Evolutionary conservation across 2,797 vertebrate species (phyloP).

Genomic region (Anomalospiza imberbis): DNA sequence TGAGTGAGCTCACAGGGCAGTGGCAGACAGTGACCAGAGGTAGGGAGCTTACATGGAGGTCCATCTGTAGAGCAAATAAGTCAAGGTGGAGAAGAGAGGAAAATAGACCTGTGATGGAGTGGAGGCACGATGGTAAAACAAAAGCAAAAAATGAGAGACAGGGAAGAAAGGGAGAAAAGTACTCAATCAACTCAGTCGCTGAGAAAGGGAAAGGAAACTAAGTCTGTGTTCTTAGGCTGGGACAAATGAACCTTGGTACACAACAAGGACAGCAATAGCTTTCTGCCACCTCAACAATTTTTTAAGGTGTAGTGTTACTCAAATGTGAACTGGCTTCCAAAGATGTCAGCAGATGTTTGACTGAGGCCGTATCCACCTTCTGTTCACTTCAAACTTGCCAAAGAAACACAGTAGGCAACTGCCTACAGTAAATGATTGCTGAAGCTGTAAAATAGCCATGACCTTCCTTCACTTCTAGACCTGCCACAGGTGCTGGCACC

Average conservation of each 20-base stretch:
- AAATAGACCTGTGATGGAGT: background rate
- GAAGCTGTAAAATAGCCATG: background rate
- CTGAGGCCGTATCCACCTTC: background rate
- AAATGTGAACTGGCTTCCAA: background rate
- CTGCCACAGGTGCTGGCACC: background rate
- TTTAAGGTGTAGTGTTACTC: background rate
- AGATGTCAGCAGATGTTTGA: background rate
- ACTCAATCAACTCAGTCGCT: background rate
- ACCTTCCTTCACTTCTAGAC: background rate
- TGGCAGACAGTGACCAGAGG: background rate
- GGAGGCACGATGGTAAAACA: fast-evolving
- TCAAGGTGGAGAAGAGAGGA: background rate
- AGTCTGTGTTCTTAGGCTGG: background rate
- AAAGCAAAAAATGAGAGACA: background rate
- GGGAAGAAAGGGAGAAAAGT: background rate
- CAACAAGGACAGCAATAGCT: background rate
- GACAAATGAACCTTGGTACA: background rate
- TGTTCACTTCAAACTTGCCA: background rate
- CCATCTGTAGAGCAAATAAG: background rate
- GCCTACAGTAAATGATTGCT: background rate
- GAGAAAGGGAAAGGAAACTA: background rate
- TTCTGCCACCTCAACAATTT: background rate
- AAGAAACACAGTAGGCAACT: background rate
- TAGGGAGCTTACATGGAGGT: background rate
- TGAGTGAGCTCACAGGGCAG: background rate